Evolutionary conservation across 2,888 invertebrate genomes (phyloP), one percentile per base, ranked within the genome.

Genomic region (Caenorhabditis sp.): DNA sequence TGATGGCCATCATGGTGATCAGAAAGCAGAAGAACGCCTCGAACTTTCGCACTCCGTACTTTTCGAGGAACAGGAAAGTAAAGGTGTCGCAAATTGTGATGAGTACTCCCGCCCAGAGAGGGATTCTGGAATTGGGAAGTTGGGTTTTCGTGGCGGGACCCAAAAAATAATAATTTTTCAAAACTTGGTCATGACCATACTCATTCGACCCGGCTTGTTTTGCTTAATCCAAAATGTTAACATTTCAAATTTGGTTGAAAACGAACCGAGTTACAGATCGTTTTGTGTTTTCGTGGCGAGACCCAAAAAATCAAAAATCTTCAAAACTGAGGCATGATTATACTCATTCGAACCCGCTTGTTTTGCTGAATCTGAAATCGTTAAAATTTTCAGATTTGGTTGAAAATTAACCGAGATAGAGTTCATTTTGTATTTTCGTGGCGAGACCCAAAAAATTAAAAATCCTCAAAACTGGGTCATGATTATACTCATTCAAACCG

Each of bases 1-100:
- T 95, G n/a, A 95, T 91, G 54, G 95, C 96, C 96, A 96, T 96
- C 1, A 95, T 93, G 3, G 95, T 93, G 89, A 96, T 96, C 47
- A 96, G 94, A 74, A 95, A 93, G 47, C 95, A 96, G 93, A 96
- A 96, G 90, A 96, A 95, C 16, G 95, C 83, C 93, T 96, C 96
- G 87, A 96, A 93, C 93, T 96, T 96, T 73, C 96, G 93, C 69
- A 94, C 91, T 3, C 94, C 96, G 92, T 96, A 96, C 91, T 95
- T 96, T 93, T 96, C 96, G 87, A 96, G 93, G 90, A 96, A 94
- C 88, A 96, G 94, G 93, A 96, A 96, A 4, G 96, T 96, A 92
- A 96, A 96, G 6, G 96, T 96, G 91, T 96, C 96, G 24, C 94
- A 92, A 69, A 96, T 94, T 16, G 96, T 96, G 86, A 96, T 95